Base-by-base conservation (phyloP, 2,797 vertebrate genomes). In the Schizothorax lantsangensis region DNA sequence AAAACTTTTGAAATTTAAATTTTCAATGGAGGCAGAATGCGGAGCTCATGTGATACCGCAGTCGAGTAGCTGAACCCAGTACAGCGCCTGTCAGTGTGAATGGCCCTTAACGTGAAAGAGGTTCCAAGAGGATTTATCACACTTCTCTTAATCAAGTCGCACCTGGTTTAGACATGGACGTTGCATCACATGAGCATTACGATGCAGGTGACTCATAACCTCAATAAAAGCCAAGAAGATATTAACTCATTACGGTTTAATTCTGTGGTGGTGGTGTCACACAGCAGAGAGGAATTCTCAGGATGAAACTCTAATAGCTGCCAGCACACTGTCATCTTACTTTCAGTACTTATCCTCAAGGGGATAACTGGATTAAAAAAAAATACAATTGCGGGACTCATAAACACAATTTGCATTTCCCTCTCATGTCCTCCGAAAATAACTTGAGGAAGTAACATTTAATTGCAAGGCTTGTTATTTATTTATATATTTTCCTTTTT, bases 321-420 rank as follows among this genome's bases (percentile, higher is more conserved):
- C 79, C 57, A 88, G 88, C 69, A 21, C 30, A 72, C n/a, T 45
- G 74, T 87, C 74, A 79, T 88, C 83, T 87, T 86, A 81, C 84
- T 77, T 86, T 85, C 59, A 59, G 64, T 80, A 79, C 84, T 87
- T 49, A 52, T 78, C 54, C 87, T 89, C 85, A 75, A 69, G 86
- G 84, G 88, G 85, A 47, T 64, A 33, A 64, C 26, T 54, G 66
- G 82, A 66, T 75, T 1, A 47, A 33, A 69, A 77, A 86, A 81
- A 86, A 82, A 86, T 68, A 83, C 69, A 79, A 83, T 89, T 88
- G 84, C 26, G 47, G 81, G 45, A 81, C 57, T 89, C 88, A 84
- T 82, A 87, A 89, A 90, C 86, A 88, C 81, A 59, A 91, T 91
- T 90, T 87, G 88, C 90, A 91, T 89, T 89, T 89, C 74, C 54